These are phyloP conservation scores for Melitaea cinxia DNA, from an alignment of 1,140 invertebrate genomes.

Conservation along the genomic window DNA sequence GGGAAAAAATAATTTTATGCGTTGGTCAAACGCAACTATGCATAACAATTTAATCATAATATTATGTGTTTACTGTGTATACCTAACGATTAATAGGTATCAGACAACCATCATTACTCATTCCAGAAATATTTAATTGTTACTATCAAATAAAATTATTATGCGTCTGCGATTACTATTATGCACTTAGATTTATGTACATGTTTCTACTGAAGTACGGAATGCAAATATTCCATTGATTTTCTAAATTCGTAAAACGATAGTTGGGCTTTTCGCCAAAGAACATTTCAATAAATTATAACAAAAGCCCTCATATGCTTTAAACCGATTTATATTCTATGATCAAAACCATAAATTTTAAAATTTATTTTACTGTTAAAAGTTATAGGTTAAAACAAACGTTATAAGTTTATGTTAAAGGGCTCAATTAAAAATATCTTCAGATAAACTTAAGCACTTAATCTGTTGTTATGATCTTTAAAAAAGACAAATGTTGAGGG, in stretches of 20 bases:
- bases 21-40: too few species aligned
- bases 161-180: conserved; percentile 23
- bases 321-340: conserved; percentile 5
- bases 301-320: conserved; percentile 55
- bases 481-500: too few species aligned
- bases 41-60: too few species aligned
- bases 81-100: conserved; percentile 34
- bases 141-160: conserved; percentile 28
- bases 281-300: conserved; percentile 47
- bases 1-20: too few species aligned
- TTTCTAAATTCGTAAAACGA: conserved; percentile 41
- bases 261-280: conserved; percentile 55
- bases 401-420: too few species aligned
- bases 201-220: background rate
- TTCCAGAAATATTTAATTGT: conserved; percentile 20
- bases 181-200: conserved; percentile 11
- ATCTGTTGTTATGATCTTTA: too few species aligned
- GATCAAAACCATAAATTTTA: background rate
- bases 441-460: too few species aligned
- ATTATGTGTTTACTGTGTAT: too few species aligned
- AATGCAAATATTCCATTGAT: conserved; percentile 37
- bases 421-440: too few species aligned
- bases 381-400: too few species aligned
- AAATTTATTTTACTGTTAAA: too few species aligned
- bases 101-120: conserved; percentile 21